Evolutionary conservation across 2,113 vertebrate genomes (phyloP).

Genomic region (Benthochromis sp.): DNA sequence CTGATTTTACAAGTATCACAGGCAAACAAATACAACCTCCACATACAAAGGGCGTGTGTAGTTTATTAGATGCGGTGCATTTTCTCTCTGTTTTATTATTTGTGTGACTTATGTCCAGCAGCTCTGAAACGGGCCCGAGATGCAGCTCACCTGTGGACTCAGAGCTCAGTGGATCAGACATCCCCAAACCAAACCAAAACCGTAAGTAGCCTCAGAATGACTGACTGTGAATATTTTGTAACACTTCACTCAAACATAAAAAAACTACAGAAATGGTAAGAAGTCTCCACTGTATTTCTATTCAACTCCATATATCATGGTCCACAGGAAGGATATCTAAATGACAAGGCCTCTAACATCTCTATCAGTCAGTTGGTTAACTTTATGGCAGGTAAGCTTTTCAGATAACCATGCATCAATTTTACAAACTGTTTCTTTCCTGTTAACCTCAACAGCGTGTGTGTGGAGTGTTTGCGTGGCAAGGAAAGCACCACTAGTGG

Average conservation of each 20-base stretch:
- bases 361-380: background rate
- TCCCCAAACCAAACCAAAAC: slow-evolving; percentile 63
- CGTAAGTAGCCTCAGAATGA: slow-evolving; percentile 39
- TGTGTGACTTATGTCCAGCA: slow-evolving; percentile 35
- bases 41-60: background rate
- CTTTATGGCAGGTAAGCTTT: background rate
- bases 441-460: slow-evolving; percentile 65
- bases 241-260: background rate
- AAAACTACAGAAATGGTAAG: background rate
- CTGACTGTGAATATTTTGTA: background rate
- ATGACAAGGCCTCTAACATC: background rate
- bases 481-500: slow-evolving; percentile 77
- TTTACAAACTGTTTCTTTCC: background rate
- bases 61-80: background rate
- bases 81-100: background rate
- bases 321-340: background rate
- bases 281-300: background rate
- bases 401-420: background rate
- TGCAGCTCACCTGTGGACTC: slow-evolving; percentile 84
- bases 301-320: background rate
- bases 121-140: slow-evolving; percentile 84
- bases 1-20: background rate
- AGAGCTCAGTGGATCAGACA: slow-evolving; percentile 38
- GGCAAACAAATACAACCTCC: background rate
- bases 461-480: slow-evolving; percentile 82